Evolutionary conservation across 92 coral and sea anemone species (phyloP).

Genomic region (Parazoanthus atlanticus): DNA sequence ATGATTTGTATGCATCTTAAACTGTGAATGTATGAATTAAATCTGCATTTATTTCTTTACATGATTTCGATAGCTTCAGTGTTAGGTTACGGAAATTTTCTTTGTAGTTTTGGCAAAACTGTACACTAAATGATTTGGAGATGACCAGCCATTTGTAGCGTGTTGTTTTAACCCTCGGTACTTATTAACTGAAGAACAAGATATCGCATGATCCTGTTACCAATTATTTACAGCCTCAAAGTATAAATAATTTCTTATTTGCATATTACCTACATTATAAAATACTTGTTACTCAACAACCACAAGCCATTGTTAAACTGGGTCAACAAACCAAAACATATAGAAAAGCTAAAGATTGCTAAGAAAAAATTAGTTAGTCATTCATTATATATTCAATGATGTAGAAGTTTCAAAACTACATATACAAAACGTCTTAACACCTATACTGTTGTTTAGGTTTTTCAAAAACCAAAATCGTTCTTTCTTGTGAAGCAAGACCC

Average conservation of each 20-base stretch:
- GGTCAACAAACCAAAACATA: background rate
- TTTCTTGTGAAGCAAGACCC: background rate
- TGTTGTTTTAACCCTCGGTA: background rate
- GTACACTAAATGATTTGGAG: background rate
- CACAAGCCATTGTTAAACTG: background rate
- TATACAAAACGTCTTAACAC: background rate
- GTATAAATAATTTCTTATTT: slow-evolving; percentile 24
- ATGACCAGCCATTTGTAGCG: background rate
- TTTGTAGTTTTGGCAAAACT: background rate
- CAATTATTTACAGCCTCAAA: slow-evolving; percentile 34
- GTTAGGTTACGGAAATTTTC: background rate
- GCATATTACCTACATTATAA: slow-evolving; percentile 22
- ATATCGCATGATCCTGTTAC: background rate
- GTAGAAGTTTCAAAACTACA: background rate
- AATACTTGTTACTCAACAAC: slow-evolving; percentile 8
- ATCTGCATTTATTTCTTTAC: too few relatives aligned
- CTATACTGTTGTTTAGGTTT: background rate
- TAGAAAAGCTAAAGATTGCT: background rate
- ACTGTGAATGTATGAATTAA: background rate
- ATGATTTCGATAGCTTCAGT: background rate
- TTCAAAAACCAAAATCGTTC: background rate
- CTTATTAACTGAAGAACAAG: background rate
- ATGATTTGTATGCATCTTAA: too few relatives aligned
- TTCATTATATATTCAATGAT: background rate
- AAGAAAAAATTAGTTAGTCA: too few relatives aligned